A percentile compares a stretch with the other conserved stretches of the same genome.
phyloP scores from a whole-genome alignment of 2,113 vertebrate genomes.

The Diadophis punctatus region DNA sequence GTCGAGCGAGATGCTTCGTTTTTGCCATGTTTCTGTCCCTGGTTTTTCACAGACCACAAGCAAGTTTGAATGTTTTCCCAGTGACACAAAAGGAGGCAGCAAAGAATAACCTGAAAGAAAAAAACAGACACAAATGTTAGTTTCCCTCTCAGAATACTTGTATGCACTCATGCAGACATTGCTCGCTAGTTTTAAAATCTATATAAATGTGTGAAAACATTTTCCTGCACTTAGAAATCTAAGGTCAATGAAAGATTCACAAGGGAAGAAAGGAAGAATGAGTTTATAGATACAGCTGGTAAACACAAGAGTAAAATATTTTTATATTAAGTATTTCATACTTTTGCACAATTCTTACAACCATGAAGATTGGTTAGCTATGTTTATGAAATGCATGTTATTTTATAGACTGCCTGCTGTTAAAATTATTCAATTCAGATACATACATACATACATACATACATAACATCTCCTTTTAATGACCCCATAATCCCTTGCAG shows the following conservation, averaged over 20 bases:
- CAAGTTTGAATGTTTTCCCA: conserved; percentile 75
- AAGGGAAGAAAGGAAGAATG: not conserved
- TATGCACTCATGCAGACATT: accelerated
- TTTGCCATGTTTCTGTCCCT: conserved; percentile 75
- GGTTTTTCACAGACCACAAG: conserved; percentile 70
- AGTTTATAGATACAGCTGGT: not conserved
- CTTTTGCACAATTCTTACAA: not conserved
- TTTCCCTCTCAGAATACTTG: not conserved
- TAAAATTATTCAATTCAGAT: not conserved
- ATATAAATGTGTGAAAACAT: not conserved
- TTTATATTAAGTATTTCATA: not conserved
- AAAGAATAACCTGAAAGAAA: conserved; percentile 71
- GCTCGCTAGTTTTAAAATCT: not conserved
- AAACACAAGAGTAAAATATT: not conserved
- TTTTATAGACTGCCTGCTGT: not conserved
- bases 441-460: too few species aligned
- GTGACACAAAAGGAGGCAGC: conserved; percentile 79
- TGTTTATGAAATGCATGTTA: not conserved
- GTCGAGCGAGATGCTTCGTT: conserved; percentile 67
- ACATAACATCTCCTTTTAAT: too few species aligned
- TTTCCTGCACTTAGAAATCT: not conserved
- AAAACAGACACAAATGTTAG: not conserved
- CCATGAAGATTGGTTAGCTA: not conserved
- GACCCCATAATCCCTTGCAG: too few species aligned
- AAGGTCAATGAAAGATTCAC: not conserved